Base-by-base conservation (phyloP, 2,113 vertebrate genomes). In the Gadus chalcogrammus region DNA sequence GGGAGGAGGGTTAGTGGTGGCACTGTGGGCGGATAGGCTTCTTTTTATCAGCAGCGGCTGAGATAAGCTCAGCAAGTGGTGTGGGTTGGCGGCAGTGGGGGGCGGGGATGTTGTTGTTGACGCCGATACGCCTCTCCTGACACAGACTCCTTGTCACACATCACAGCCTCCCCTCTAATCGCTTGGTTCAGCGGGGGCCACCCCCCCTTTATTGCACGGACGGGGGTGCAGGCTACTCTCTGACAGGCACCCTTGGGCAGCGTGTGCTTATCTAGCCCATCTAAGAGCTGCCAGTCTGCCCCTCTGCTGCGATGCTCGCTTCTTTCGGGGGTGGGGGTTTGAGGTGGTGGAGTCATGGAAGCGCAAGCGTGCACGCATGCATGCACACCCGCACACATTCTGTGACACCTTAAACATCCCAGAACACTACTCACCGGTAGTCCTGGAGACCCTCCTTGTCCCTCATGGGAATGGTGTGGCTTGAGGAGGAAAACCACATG, bases 381-480 rank as follows among this genome's bases (percentile, higher is more conserved):
- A 38, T 17, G 2, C 38, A 1, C 60, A 12, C 2, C 1, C 20
- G 55, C 53, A 68, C 52, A 5, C 15, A 5, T 8, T 12, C 22
- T 15, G 31, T n/a, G n/a, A n/a, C 7, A 58, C n/a, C 55, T 58
- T 13, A 55, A 55, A 16, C 16, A 55, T 55, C 12, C 31, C 6
- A 16, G 13, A 17, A 4, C 15, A 53, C 42, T 3, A 20, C 85
- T 88, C 87, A 99, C 97, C 97, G 93, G 89, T 99, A 99, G 89
- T 99, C 97, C 83, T 98, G 97, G 42, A 96, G 94, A 77, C 94
- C 95, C 88, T 99, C 97, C 88, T 99, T 99, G 87, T 99, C 97
- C 85, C 97, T 93, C 97, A 99, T 97, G 1, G 95, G 85, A 73
- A 96, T 8, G 0, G 97, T 99, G 72, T 90, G 88, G 73, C 97